A percentile compares a stretch with the other conserved stretches of the same genome.
Conservation (phyloP, 2,888 invertebrate species). For the Machimus rusticus region DNA sequence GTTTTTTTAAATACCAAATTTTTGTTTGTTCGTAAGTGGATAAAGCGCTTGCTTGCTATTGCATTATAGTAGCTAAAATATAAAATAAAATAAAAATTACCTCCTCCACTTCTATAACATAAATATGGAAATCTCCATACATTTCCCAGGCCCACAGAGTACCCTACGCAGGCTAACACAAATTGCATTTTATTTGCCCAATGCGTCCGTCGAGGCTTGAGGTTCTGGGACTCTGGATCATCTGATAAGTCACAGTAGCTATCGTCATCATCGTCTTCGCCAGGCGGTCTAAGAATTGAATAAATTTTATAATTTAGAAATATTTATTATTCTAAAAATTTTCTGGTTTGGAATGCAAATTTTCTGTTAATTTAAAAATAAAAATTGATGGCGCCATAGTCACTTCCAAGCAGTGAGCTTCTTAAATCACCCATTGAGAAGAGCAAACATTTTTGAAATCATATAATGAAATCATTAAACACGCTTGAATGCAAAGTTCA, state of each 20-base stretch:
- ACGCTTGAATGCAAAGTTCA: not conserved
- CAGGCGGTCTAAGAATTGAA: conserved; percentile 69
- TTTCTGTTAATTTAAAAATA: not conserved
- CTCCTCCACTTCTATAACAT: conserved; percentile 89
- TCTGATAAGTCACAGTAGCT: conserved; percentile 77
- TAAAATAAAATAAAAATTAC: conserved; percentile 63
- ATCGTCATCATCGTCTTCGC: conserved; percentile 78
- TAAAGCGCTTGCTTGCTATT: no score
- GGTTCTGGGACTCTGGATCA: conserved; percentile 72
- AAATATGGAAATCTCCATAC: conserved; percentile 94
- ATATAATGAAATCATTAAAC: not conserved
- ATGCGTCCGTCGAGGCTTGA: conserved; percentile 80
- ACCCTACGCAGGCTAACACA: conserved; percentile 86
- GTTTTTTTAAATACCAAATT: no score
- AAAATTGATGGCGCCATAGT: not conserved
- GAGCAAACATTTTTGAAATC: not conserved
- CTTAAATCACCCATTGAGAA: not conserved
- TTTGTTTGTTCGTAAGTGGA: no score
- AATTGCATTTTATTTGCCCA: conserved; percentile 92
- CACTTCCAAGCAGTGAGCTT: not conserved
- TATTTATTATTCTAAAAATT: not conserved
- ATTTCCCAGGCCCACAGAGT: conserved; percentile 88
- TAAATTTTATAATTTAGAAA: not conserved
- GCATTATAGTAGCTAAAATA: no score
- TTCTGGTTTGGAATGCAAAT: not conserved